These are phyloP conservation scores for Ypsolopha sequella DNA, from an alignment of 2,888 invertebrate genomes.

Conservation along the genomic window DNA sequence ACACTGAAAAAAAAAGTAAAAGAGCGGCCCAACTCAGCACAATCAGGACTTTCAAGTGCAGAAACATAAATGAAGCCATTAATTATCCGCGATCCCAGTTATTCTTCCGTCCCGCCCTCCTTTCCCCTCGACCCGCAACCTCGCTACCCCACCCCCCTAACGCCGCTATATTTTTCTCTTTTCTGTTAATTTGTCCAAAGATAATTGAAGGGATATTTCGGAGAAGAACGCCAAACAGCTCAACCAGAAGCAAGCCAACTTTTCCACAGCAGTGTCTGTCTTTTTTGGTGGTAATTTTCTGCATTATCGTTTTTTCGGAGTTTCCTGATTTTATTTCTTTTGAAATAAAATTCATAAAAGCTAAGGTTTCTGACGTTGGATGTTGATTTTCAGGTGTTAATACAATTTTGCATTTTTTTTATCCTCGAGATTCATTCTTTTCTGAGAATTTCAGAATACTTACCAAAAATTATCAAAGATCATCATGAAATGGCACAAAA, in stretches of 20 bases:
- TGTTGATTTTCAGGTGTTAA: too few relatives aligned
- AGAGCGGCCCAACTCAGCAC: conserved; percentile 41
- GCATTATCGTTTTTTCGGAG: background rate
- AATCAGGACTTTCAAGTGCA: conserved; percentile 65
- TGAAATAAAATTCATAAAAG: too few relatives aligned
- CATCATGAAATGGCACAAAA: too few relatives aligned
- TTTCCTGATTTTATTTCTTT: too few relatives aligned
- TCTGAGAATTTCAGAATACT: too few relatives aligned
- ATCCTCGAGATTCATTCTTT: too few relatives aligned
- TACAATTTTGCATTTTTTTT: too few relatives aligned
- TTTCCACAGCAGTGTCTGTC: too few relatives aligned
- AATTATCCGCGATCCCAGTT: conserved; percentile 64
- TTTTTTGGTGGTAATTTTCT: too few relatives aligned
- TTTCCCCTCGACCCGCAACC: conserved; percentile 17
- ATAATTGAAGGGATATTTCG: conserved; percentile 54
- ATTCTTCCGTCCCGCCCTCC: conserved; percentile 37
- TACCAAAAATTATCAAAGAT: too few relatives aligned
- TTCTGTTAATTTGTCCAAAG: conserved; percentile 51
- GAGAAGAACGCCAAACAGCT: conserved; percentile 18
- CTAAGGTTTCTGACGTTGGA: too few relatives aligned
- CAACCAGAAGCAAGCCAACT: background rate
- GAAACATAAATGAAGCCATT: conserved; percentile 70
- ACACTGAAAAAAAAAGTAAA: conserved; percentile 45
- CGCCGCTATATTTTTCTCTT: conserved; percentile 39
- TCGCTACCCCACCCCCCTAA: conserved; percentile 7